Percentiles rank a stretch among this genome's conserved stretches.
Evolutionary conservation across 1,140 invertebrate species (phyloP).

Genomic region (Daktulosphaira vitifoliae): DNA sequence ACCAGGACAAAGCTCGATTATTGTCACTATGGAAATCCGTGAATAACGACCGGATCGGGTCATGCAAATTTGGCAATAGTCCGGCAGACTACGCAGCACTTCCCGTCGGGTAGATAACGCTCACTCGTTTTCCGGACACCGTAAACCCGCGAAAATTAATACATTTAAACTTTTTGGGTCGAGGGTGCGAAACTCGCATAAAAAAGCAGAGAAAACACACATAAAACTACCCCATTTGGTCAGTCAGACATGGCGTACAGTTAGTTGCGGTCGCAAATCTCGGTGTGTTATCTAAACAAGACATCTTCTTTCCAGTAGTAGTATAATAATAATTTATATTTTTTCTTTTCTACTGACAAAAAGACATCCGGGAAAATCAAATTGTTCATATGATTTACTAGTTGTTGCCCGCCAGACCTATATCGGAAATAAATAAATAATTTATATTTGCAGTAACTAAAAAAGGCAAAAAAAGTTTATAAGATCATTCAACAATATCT

Average conservation of each 20-base stretch:
- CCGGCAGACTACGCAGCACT: neutral
- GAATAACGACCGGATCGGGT: neutral
- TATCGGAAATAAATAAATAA: neutral
- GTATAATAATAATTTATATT: neutral
- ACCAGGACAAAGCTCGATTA: too few relatives aligned
- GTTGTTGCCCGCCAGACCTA: neutral
- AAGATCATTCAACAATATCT: neutral
- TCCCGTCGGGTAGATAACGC: neutral
- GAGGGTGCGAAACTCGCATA: neutral
- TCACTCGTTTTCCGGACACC: neutral
- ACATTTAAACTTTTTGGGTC: neutral
- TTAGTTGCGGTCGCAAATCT: constrained; percentile 1
- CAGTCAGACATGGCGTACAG: neutral
- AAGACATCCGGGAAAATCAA: constrained; percentile 18
- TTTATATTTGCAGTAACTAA: neutral
- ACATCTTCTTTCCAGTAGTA: neutral
- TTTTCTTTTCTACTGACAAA: constrained; percentile 7
- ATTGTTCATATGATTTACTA: constrained; percentile 23
- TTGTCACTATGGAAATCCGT: too few relatives aligned
- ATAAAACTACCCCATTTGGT: constrained; percentile 14
- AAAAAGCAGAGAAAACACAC: constrained; percentile 11
- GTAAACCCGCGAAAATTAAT: constrained; percentile 26
- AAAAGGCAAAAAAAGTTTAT: neutral
- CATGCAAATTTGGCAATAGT: constrained; percentile 30
- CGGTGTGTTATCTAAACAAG: constrained; percentile 19